A percentile compares a stretch with the other conserved stretches of the same genome.
Evolutionary conservation across 2,888 invertebrate genomes (phyloP).

Genomic region (Drosophila neonasuta): DNA sequence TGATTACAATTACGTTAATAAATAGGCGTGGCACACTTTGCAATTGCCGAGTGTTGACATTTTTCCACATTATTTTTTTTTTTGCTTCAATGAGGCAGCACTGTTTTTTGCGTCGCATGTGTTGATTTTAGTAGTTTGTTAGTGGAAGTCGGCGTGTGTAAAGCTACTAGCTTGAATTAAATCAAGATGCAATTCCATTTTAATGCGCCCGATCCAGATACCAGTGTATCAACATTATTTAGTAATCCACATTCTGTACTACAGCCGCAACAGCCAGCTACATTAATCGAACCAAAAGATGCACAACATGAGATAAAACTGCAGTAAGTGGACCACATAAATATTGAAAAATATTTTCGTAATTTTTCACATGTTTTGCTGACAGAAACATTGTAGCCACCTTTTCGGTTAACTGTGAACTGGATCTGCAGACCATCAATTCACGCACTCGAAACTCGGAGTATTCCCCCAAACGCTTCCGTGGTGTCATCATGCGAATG

Average conservation of each 20-base stretch:
- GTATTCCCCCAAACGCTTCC: slow-evolving; percentile 91
- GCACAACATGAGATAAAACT: slow-evolving; percentile 85
- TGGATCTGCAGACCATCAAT: slow-evolving; percentile 89
- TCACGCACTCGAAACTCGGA: slow-evolving; percentile 91
- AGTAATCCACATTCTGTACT: slow-evolving; percentile 75
- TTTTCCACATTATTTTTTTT: neutral
- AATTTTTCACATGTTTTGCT: neutral
- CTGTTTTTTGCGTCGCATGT: slow-evolving; percentile 29
- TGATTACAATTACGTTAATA: slow-evolving; percentile 15
- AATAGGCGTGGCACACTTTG: slow-evolving; percentile 37
- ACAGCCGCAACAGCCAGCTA: slow-evolving; percentile 83
- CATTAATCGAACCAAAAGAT: slow-evolving; percentile 84
- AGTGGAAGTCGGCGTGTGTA: neutral
- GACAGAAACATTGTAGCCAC: slow-evolving; percentile 91
- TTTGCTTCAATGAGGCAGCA: slow-evolving; percentile 32
- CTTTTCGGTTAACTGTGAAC: slow-evolving; percentile 88
- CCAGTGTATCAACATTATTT: slow-evolving; percentile 13
- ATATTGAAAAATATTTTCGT: neutral
- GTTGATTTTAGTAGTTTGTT: slow-evolving; percentile 10
- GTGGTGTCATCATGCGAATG: slow-evolving; percentile 92
- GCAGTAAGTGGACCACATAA: slow-evolving; percentile 83
- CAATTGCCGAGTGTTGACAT: neutral
- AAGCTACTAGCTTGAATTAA: slow-evolving; percentile 22
- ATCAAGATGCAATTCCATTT: slow-evolving; percentile 69
- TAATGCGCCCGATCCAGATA: slow-evolving; percentile 59